Conservation (phyloP, 2,797 vertebrate genomes). For the Lepilemur ruficaudatus region DNA sequence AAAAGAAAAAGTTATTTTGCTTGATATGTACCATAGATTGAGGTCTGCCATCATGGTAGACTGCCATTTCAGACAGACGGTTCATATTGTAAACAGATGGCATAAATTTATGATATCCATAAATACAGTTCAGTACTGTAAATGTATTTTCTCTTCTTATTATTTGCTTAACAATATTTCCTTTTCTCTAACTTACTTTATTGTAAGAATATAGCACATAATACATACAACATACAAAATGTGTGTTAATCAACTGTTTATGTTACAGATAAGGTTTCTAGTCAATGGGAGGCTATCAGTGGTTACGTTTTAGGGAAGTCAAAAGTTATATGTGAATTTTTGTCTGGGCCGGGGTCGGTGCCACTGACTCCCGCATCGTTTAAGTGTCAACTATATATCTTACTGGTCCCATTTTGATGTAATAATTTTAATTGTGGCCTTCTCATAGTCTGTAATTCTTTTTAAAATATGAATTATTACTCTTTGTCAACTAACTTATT, state of each 20-base stretch:
- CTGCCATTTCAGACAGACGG: not conserved
- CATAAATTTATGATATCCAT: not conserved
- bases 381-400: not conserved
- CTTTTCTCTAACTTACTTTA: not conserved
- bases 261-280: not conserved
- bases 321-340: not conserved
- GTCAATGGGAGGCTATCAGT: not conserved
- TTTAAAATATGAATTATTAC: not conserved
- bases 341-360: not conserved
- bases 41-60: not conserved
- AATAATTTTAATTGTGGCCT: constrained; percentile 15
- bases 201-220: not conserved
- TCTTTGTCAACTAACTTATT: not conserved
- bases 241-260: not conserved
- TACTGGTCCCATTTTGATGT: not conserved
- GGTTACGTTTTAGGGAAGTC: not conserved
- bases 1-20: not conserved
- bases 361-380: not conserved
- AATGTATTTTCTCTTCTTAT: not conserved
- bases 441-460: not conserved
- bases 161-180: not conserved
- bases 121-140: not conserved
- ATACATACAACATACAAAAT: not conserved
- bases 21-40: not conserved
- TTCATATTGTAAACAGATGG: not conserved